A percentile compares a stretch with the other conserved stretches of the same genome.
Conservation (phyloP, 2,113 vertebrate species). For the Antennarius striatus region DNA sequence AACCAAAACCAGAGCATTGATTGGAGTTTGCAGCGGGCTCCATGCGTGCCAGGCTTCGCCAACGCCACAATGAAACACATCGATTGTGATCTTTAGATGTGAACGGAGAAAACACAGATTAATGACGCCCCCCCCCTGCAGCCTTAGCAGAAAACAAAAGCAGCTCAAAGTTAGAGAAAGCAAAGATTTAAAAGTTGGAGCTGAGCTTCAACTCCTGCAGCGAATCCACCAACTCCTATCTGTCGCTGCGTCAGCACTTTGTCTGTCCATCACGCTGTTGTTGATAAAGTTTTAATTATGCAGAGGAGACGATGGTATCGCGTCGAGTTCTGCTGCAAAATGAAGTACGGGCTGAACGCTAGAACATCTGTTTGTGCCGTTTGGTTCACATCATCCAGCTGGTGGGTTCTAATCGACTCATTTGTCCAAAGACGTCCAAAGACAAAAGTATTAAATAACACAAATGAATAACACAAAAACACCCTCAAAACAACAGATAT, state of each 20-base stretch:
- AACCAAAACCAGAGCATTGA: background rate
- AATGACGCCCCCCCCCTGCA: constrained; percentile 36
- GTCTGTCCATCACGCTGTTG: background rate
- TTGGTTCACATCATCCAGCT: too few relatives aligned
- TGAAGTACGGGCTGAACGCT: too few relatives aligned
- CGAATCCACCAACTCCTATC: too few relatives aligned
- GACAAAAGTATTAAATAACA: too few relatives aligned
- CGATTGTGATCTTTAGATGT: constrained; percentile 38
- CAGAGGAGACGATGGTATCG: too few relatives aligned
- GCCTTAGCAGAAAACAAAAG: constrained; percentile 23
- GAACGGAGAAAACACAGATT: constrained; percentile 54
- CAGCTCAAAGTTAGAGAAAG: background rate
- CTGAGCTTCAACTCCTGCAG: background rate
- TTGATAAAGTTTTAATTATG: constrained; percentile 1
- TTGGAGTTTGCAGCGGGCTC: background rate
- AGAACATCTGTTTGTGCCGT: too few relatives aligned
- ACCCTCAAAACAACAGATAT: too few relatives aligned
- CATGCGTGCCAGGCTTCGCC: background rate
- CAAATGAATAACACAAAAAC: too few relatives aligned
- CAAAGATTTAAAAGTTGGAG: background rate
- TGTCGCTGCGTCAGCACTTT: background rate
- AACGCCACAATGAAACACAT: constrained; percentile 35
- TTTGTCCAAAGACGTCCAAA: too few relatives aligned
- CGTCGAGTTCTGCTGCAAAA: too few relatives aligned
- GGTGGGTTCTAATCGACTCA: too few relatives aligned